phyloP scores from a whole-genome alignment of 2,888 invertebrate genomes.

The Prosapia bicincta region DNA sequence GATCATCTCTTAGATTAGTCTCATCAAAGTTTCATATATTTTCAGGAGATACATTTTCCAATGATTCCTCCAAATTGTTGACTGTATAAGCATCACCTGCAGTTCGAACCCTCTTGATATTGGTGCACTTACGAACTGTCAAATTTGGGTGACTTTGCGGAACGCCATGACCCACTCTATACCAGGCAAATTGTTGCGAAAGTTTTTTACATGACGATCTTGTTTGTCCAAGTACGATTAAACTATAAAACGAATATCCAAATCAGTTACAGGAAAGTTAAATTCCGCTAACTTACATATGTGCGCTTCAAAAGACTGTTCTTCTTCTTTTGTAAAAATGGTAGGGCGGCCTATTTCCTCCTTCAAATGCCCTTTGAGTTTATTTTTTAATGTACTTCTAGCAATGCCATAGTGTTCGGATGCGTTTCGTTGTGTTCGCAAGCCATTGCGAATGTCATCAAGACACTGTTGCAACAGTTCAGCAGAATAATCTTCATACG shows the following conservation, averaged over 20 bases:
- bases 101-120: constrained; percentile 37
- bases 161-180: constrained; percentile 37
- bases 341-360: constrained; percentile 19
- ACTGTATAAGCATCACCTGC: constrained; percentile 33
- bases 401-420: constrained; percentile 28
- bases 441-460: constrained; percentile 17
- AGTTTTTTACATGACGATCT: constrained; percentile 4
- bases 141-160: constrained; percentile 31
- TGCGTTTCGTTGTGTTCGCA: constrained; percentile 31
- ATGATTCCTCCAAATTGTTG: too few relatives aligned
- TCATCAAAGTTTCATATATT: too few relatives aligned
- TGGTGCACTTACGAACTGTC: constrained; percentile 31
- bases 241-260: constrained; percentile 14
- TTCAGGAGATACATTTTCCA: too few relatives aligned
- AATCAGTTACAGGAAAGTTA: constrained; percentile 38
- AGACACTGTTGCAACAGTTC: constrained; percentile 28
- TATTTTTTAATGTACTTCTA: constrained; percentile 32
- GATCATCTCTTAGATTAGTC: too few relatives aligned
- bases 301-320: constrained; percentile 35
- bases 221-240: constrained; percentile 15
- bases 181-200: constrained; percentile 38
- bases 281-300: constrained; percentile 35
- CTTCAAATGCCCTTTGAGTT: constrained; percentile 30
- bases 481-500: constrained; percentile 30
- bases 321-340: constrained; percentile 37